These are phyloP conservation scores for Garra rufa DNA, from an alignment of 2,113 vertebrate species.

Conservation along the genomic window DNA sequence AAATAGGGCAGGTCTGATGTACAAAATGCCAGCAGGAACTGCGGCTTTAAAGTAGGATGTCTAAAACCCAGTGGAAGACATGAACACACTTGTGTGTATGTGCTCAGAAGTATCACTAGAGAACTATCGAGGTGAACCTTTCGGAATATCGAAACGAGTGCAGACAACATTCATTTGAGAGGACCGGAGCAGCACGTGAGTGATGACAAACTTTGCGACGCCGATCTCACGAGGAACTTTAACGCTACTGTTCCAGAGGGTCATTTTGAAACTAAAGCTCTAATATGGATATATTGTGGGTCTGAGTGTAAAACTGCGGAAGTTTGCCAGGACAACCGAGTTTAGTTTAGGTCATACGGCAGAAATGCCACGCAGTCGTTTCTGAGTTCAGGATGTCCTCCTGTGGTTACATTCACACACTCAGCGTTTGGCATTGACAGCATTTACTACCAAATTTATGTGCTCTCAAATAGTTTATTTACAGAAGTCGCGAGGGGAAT, in stretches of 20 bases:
- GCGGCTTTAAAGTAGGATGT: background rate
- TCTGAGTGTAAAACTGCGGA: background rate
- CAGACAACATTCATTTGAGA: background rate
- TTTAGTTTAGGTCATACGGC: background rate
- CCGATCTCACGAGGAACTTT: background rate
- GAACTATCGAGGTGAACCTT: background rate
- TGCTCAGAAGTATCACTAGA: background rate
- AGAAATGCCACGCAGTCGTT: conserved; percentile 14
- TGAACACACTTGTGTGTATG: too few relatives aligned
- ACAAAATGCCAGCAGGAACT: conserved; percentile 14
- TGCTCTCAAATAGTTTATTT: background rate
- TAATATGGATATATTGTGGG: background rate
- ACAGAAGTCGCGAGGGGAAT: background rate
- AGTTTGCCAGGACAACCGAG: background rate
- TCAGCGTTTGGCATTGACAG: background rate
- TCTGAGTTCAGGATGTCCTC: background rate
- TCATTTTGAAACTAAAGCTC: background rate
- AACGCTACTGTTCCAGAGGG: background rate
- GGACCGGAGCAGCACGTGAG: background rate
- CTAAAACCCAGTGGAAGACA: background rate
- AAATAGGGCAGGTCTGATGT: conserved; percentile 35
- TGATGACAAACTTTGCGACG: conserved; percentile 8
- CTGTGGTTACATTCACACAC: background rate
- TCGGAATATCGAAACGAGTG: background rate
- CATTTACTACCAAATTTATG: background rate